Conservation (phyloP, 2,113 vertebrate genomes). For the Chionis minor region DNA sequence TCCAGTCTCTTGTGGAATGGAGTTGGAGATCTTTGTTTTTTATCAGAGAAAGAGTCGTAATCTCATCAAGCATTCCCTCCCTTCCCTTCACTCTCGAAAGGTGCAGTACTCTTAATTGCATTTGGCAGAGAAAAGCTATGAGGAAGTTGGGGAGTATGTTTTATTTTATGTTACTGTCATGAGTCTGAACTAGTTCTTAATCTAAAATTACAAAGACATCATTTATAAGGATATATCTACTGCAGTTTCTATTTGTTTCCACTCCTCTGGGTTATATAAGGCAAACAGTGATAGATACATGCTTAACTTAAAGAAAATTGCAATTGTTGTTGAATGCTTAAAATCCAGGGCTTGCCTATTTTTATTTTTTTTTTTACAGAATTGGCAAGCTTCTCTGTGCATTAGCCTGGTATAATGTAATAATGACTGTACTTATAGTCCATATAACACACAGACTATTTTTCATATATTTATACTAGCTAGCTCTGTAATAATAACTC, state of each 20-base stretch:
- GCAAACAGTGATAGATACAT: background rate
- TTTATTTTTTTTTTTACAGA: background rate
- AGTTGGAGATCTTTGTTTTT: background rate
- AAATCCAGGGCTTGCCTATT: background rate
- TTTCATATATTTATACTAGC: background rate
- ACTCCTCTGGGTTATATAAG: background rate
- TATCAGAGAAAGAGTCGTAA: slow-evolving; percentile 6
- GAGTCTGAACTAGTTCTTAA: slow-evolving; percentile 29
- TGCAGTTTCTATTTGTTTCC: background rate
- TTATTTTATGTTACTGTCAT: slow-evolving; percentile 12
- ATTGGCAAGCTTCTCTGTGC: background rate
- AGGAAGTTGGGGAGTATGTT: slow-evolving; percentile 34
- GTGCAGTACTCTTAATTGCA: slow-evolving; percentile 36
- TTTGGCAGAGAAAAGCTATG: slow-evolving; percentile 53
- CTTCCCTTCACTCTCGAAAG: slow-evolving; percentile 28
- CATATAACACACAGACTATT: background rate
- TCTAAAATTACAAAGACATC: background rate
- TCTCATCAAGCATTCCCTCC: slow-evolving; percentile 22
- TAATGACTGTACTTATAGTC: background rate
- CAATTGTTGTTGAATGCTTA: background rate
- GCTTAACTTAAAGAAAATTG: background rate
- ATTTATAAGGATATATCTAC: background rate
- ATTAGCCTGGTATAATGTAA: background rate
- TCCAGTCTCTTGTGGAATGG: background rate
- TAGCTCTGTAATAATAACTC: background rate